Evolutionary conservation across 2,888 invertebrate genomes (phyloP).

Genomic region (Calameuta pallipes): DNA sequence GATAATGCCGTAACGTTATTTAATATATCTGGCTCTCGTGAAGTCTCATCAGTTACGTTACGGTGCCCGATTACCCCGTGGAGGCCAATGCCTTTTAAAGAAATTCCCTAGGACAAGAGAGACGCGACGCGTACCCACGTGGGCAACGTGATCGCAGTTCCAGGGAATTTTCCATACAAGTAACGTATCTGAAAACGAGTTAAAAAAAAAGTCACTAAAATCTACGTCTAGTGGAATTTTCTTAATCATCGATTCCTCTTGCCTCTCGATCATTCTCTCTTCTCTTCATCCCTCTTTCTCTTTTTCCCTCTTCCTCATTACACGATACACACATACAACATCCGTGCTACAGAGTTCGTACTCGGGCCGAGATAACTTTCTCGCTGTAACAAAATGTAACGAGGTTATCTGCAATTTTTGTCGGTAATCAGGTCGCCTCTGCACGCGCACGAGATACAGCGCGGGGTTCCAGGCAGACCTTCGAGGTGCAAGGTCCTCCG

Average conservation of each 20-base stretch:
- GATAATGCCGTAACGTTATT: conserved; percentile 48
- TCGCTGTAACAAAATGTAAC: background rate
- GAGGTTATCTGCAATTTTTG: background rate
- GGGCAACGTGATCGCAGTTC: background rate
- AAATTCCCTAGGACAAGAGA: background rate
- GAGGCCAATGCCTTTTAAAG: background rate
- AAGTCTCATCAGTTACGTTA: background rate
- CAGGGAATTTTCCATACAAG: background rate
- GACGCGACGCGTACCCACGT: background rate
- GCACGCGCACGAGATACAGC: background rate
- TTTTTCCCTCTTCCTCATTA: background rate
- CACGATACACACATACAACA: background rate
- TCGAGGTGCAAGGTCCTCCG: background rate
- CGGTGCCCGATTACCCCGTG: background rate
- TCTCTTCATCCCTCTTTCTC: background rate
- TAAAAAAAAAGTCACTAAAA: background rate
- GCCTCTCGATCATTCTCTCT: background rate
- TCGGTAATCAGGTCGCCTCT: background rate
- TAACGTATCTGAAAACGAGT: too few species aligned
- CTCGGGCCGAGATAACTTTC: background rate
- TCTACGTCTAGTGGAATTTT: conserved; percentile 4
- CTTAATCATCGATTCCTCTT: background rate
- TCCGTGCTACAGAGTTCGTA: background rate
- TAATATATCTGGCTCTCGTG: conserved; percentile 29
- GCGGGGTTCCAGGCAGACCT: background rate